These are phyloP conservation scores for Crax fasciolata DNA, from an alignment of 2,797 vertebrate species.

Conservation along the genomic window DNA sequence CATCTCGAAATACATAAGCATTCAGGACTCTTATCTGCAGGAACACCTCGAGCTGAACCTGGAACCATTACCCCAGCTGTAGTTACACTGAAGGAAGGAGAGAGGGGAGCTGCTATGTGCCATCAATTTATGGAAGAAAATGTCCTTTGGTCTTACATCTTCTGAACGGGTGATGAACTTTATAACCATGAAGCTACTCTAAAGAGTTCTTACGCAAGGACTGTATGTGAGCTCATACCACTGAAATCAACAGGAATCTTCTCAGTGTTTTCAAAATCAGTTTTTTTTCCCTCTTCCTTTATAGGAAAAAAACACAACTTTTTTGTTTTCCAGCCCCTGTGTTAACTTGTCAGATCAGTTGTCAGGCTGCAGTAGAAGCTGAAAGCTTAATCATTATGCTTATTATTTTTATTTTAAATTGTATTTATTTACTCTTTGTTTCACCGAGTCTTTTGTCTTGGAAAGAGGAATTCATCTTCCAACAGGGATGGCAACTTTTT, in stretches of 20 bases:
- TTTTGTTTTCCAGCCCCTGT: background rate
- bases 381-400: conserved; percentile 21
- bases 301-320: fast-evolving
- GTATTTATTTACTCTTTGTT: conserved; percentile 22
- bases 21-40: background rate
- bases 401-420: conserved; percentile 35
- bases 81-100: background rate
- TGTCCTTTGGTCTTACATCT: background rate
- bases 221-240: background rate
- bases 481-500: conserved; percentile 6
- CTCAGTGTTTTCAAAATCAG: background rate
- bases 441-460: background rate
- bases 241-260: background rate
- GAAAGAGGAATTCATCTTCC: background rate
- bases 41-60: background rate
- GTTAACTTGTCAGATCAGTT: conserved; percentile 26
- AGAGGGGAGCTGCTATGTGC: background rate
- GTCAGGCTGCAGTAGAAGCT: conserved; percentile 4
- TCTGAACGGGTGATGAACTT: background rate
- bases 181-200: background rate
- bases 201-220: background rate
- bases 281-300: background rate
- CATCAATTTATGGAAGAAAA: background rate
- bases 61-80: background rate
- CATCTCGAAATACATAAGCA: background rate